Conservation (phyloP, 53 echinoderm and acorn worm species). For the Luidia sarsii region DNA sequence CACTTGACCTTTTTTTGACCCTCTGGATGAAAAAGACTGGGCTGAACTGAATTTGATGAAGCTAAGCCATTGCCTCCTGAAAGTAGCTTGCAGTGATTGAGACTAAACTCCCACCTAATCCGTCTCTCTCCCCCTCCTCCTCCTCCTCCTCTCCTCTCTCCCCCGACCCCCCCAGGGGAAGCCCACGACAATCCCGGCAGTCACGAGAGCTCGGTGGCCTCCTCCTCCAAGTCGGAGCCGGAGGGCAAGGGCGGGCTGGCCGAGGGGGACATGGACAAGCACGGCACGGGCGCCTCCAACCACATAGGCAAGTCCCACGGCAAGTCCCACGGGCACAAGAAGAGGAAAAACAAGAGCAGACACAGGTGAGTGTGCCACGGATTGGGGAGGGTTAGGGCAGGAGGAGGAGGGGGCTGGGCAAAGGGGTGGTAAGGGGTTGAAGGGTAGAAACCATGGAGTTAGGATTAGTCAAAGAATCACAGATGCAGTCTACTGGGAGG, state of each 20-base stretch:
- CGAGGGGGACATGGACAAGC: slow-evolving; percentile 51
- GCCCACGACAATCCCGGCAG: slow-evolving; percentile 57
- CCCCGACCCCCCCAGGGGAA: slow-evolving; percentile 51
- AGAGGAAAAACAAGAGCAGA: slow-evolving; percentile 99
- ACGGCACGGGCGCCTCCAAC: slow-evolving; percentile 47
- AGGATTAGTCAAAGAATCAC: too few species aligned
- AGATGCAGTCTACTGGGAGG: too few species aligned
- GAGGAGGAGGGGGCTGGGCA: neutral
- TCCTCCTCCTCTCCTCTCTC: neutral
- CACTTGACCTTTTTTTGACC: too few species aligned
- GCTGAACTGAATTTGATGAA: too few species aligned
- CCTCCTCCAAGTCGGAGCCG: slow-evolving; percentile 65
- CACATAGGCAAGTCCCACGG: slow-evolving; percentile 85
- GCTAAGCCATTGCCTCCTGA: too few species aligned
- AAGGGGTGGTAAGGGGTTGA: too few species aligned
- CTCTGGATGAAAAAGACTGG: too few species aligned
- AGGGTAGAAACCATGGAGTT: too few species aligned
- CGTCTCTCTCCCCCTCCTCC: neutral
- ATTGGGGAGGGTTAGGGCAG: neutral
- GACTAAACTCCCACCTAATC: too few species aligned
- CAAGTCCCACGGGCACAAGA: slow-evolving; percentile 94
- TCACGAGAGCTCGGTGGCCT: slow-evolving; percentile 51
- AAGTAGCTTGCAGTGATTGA: too few species aligned
- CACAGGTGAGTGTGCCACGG: slow-evolving; percentile 72
- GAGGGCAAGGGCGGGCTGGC: slow-evolving; percentile 50